These are phyloP conservation scores for Catharus minimus DNA, from an alignment of 2,113 vertebrate species.

Conservation along the genomic window DNA sequence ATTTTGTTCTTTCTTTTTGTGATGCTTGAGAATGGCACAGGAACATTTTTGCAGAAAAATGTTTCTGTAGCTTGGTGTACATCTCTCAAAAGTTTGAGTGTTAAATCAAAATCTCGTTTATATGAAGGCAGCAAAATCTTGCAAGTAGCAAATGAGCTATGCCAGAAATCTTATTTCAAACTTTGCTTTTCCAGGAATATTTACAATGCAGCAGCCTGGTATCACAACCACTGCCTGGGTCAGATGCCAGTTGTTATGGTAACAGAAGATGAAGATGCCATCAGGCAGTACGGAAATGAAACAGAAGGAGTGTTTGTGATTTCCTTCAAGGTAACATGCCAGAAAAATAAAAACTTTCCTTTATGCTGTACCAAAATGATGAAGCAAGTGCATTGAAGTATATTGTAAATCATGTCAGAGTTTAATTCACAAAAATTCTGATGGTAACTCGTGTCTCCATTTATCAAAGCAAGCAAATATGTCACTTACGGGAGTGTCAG, in stretches of 20 bases:
- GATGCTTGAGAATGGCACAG: neutral
- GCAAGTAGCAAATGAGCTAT: neutral
- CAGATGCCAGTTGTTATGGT: slow-evolving; percentile 91
- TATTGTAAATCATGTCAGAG: neutral
- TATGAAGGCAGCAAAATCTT: neutral
- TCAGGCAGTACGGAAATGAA: slow-evolving; percentile 82
- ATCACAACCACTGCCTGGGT: slow-evolving; percentile 88
- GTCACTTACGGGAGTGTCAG: neutral
- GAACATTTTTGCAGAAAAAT: neutral
- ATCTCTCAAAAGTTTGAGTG: neutral
- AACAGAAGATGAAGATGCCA: slow-evolving; percentile 85
- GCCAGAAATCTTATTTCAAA: neutral
- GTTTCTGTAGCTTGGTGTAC: neutral
- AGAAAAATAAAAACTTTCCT: neutral
- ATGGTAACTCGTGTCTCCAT: neutral
- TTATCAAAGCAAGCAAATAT: neutral
- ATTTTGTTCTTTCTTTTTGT: neutral
- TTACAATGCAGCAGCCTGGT: slow-evolving; percentile 93
- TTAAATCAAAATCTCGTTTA: neutral
- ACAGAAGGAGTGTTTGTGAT: slow-evolving; percentile 91
- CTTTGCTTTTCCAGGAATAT: slow-evolving; percentile 84
- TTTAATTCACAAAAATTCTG: neutral
- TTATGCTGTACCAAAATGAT: neutral
- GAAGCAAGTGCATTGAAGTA: neutral
- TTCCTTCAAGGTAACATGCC: slow-evolving; percentile 83